Evolutionary conservation across 2,888 invertebrate genomes (phyloP), one percentile per base, ranked within the genome.

Genomic region (Oasisia sp.): DNA sequence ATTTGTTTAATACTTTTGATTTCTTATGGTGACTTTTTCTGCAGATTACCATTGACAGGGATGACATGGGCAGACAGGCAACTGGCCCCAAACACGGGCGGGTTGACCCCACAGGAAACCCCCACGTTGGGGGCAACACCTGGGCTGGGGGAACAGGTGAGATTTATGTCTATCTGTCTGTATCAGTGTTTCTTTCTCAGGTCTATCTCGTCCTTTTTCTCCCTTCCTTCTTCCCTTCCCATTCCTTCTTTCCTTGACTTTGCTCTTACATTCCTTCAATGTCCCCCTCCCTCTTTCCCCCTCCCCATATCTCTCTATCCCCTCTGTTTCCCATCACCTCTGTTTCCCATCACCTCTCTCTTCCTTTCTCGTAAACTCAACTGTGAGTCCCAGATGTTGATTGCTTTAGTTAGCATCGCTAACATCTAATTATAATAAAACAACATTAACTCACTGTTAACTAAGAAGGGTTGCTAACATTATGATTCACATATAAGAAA

Each of bases 91-190:
- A 99, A 95, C 98, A 98, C 96, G 99, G 99, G 1, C 99, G 99
- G 96, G 97, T 98, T 32, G 99, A 99, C 96, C 97, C 98, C 0
- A 98, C 98, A 27, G 93, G 93, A 27, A 97, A 98, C 91, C 99
- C 99, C 0, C 99, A 99, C 96, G 98, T 99, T 90, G 99, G 99
- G 56, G 99, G 99, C 0, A 99, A 99, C 96, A 98, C 98, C 0
- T 99, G 99, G 99, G 99, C 99, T 91, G 99, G 99, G 56, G 99
- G 99, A 92, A 98, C 98, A 14, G 99, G 98, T 74, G 94, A 94
- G 94, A 94, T 92, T 74, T 27, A 38, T 27, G 74, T 74, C n/a
- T 74, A 27, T 19, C n/a, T 74, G 74, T 74, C 74, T 27, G 19
- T 19, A 74, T 74, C 5, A 27, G n/a, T 74, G 56, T 56, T 19